Percentiles rank a stretch among this genome's conserved stretches.
phyloP scores from a whole-genome alignment of 2,113 vertebrate species.

The Neoarius graeffei region DNA sequence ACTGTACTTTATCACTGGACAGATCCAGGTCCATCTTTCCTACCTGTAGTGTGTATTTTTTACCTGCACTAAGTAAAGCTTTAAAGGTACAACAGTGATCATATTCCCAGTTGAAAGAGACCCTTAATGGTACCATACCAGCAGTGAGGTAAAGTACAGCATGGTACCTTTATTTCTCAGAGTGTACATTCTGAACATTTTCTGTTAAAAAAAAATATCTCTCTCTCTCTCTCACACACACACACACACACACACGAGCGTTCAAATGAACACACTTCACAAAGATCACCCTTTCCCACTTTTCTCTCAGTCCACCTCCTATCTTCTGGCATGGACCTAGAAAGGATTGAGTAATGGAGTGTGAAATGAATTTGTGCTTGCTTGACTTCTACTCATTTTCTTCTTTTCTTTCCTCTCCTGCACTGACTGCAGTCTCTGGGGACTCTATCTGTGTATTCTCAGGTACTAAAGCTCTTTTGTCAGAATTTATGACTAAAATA shows the following conservation, averaged over 20 bases:
- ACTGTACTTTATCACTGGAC: not conserved
- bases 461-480: conserved; percentile 73
- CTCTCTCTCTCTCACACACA: too few relatives aligned
- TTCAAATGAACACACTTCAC: not conserved
- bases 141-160: not conserved
- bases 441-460: conserved; percentile 85
- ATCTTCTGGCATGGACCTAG: conserved; percentile 14
- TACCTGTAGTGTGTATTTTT: not conserved
- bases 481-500: not conserved
- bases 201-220: not conserved
- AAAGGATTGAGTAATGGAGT: conserved; percentile 31
- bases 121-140: not conserved
- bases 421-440: conserved; percentile 80
- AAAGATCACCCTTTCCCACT: not conserved
- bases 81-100: not conserved
- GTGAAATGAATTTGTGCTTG: conserved; percentile 43
- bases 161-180: conserved; percentile 4
- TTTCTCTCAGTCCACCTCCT: not conserved
- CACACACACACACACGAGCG: too few relatives aligned
- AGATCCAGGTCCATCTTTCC: too few relatives aligned
- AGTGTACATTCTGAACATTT: not conserved
- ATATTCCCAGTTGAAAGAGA: not conserved
- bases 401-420: conserved; percentile 41
- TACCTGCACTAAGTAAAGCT: not conserved
- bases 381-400: conserved; percentile 48